Percentiles rank a stretch among this genome's conserved stretches.
These are phyloP conservation scores for Iselma pallidipennis DNA, from an alignment of 2,888 invertebrate genomes.

Conservation along the genomic window DNA sequence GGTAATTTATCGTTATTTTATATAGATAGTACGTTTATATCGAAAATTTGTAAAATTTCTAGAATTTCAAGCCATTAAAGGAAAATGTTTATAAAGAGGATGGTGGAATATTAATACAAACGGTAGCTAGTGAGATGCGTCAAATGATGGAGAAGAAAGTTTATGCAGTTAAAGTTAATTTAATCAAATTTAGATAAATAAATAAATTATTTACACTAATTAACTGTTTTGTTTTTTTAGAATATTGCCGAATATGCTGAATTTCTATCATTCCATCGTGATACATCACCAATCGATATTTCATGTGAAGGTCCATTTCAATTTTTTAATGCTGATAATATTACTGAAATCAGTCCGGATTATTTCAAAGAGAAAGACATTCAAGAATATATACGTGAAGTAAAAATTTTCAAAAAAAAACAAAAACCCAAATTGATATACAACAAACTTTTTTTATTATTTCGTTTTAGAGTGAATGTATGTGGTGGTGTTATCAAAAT, in stretches of 20 bases:
- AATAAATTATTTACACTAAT: neutral
- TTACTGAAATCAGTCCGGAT: constrained; percentile 55
- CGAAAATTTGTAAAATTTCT: constrained; percentile 13
- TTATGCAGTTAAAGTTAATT: constrained; percentile 78
- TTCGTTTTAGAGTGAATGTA: constrained; percentile 35
- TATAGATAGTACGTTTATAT: constrained; percentile 3
- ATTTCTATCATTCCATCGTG: constrained; percentile 45
- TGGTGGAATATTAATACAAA: constrained; percentile 74
- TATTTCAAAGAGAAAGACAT: constrained; percentile 30
- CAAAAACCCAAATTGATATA: neutral
- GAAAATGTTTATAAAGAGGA: constrained; percentile 35
- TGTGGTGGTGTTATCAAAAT: constrained; percentile 38
- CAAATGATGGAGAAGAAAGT: constrained; percentile 85
- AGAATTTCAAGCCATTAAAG: constrained; percentile 42
- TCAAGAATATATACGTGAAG: constrained; percentile 34
- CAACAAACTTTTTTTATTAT: no score
- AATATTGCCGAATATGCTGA: constrained; percentile 51
- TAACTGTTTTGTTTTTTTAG: constrained; percentile 26
- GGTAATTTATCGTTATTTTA: constrained; percentile 55
- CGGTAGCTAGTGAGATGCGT: constrained; percentile 80
- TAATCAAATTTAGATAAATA: constrained; percentile 48
- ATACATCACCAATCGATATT: constrained; percentile 10
- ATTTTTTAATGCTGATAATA: constrained; percentile 71
- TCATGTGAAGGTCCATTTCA: constrained; percentile 60
- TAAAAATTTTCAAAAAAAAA: constrained; percentile 16